These are phyloP conservation scores for Peromyscus polionotus DNA, from an alignment of 2,113 vertebrate genomes.

Conservation along the genomic window DNA sequence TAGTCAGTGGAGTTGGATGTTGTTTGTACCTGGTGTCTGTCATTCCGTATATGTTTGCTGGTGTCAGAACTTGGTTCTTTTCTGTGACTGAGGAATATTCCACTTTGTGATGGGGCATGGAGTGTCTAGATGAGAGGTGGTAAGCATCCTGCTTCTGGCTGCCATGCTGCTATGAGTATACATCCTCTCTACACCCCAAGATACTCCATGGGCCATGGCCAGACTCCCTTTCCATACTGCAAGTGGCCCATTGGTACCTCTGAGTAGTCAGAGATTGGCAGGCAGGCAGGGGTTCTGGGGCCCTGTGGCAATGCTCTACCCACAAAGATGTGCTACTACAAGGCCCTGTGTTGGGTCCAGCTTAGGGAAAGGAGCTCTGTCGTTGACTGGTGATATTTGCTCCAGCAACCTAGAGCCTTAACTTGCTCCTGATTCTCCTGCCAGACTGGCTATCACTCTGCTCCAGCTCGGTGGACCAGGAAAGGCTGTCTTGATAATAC, in stretches of 20 bases:
- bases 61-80: neutral
- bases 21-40: neutral
- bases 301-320: neutral
- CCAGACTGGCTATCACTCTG: neutral
- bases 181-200: neutral
- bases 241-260: neutral
- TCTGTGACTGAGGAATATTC: neutral
- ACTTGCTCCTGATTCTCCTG: neutral
- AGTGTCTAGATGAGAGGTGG: neutral
- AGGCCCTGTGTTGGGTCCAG: neutral
- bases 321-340: neutral
- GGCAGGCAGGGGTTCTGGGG: no score
- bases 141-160: neutral
- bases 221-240: neutral
- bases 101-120: neutral
- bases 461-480: neutral
- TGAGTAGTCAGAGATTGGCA: neutral
- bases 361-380: neutral
- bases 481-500: neutral
- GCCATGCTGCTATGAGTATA: neutral
- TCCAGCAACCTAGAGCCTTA: neutral
- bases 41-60: neutral
- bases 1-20: rapidly evolving
- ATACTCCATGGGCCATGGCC: rapidly evolving
- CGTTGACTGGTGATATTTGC: neutral